Evolutionary conservation across 1,140 invertebrate species (phyloP).

Genomic region (Cotesia glomerata): DNA sequence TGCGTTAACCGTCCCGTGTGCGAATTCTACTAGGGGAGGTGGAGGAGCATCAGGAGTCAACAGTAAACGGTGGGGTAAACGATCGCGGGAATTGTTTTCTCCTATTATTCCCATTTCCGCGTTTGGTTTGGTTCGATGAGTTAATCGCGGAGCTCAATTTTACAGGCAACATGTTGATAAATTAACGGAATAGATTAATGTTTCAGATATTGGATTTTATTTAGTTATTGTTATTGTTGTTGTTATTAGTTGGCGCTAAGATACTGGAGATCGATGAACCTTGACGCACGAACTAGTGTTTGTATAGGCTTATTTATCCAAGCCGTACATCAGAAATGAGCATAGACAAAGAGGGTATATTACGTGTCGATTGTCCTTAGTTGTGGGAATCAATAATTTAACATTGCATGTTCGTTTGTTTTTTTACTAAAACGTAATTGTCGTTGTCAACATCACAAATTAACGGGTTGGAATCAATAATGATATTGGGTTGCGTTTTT

Average conservation of each 20-base stretch:
- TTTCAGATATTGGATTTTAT: too few species aligned
- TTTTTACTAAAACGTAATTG: neutral
- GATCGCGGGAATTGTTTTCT: constrained; percentile 50
- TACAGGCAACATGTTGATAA: constrained; percentile 13
- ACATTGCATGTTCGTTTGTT: constrained; percentile 24
- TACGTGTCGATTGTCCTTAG: constrained; percentile 46
- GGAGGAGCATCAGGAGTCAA: neutral
- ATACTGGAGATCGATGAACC: constrained; percentile 40
- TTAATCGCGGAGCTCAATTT: constrained; percentile 45
- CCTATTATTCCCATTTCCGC: constrained; percentile 36
- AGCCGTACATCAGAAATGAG: constrained; percentile 1
- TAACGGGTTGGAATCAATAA: too few species aligned
- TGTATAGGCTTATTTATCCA: constrained; percentile 45
- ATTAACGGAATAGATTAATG: too few species aligned
- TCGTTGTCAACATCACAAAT: neutral
- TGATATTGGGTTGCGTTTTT: too few species aligned
- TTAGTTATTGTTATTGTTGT: neutral
- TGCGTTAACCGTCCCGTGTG: constrained; percentile 26
- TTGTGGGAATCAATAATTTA: constrained; percentile 44
- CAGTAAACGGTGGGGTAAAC: constrained; percentile 34
- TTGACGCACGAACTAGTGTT: constrained; percentile 41
- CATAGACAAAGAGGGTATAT: constrained; percentile 17
- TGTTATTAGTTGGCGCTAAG: neutral
- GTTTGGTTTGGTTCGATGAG: constrained; percentile 28
- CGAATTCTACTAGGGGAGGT: constrained; percentile 18